These are phyloP conservation scores for Dyspetes luteomarginatus DNA, from an alignment of 2,888 invertebrate species.

Conservation along the genomic window DNA sequence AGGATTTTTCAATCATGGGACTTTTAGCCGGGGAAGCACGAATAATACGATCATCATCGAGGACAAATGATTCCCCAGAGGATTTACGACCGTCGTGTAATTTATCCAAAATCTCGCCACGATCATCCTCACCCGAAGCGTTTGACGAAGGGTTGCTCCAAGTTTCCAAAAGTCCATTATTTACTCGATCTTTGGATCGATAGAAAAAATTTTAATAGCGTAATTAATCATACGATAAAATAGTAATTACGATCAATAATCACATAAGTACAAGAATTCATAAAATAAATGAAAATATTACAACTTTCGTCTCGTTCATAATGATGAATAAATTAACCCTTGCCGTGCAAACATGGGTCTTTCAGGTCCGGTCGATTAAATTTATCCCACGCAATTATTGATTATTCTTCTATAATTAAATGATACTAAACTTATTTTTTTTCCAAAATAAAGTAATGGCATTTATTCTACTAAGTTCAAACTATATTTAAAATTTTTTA, in stretches of 20 bases:
- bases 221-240: neutral
- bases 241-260: neutral
- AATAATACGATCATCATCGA: conserved; percentile 54
- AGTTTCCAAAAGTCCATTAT: conserved; percentile 54
- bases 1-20: conserved; percentile 70
- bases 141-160: conserved; percentile 63
- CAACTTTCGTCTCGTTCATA: too few relatives aligned
- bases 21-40: conserved; percentile 65
- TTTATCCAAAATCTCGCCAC: conserved; percentile 36
- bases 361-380: too few relatives aligned
- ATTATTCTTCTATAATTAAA: too few relatives aligned
- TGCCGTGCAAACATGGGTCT: too few relatives aligned
- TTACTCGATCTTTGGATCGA: conserved; percentile 20
- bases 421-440: too few relatives aligned
- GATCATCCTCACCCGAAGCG: conserved; percentile 40
- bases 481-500: too few relatives aligned
- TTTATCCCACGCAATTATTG: too few relatives aligned
- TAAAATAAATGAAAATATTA: too few relatives aligned
- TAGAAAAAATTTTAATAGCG: neutral
- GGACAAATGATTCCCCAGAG: conserved; percentile 34
- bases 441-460: too few relatives aligned
- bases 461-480: too few relatives aligned
- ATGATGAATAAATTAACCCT: too few relatives aligned
- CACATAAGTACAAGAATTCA: neutral
- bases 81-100: conserved; percentile 40